A percentile compares a stretch with the other conserved stretches of the same genome.
phyloP scores from a whole-genome alignment of 1,140 invertebrate species.

The Drosophila nasuta region DNA sequence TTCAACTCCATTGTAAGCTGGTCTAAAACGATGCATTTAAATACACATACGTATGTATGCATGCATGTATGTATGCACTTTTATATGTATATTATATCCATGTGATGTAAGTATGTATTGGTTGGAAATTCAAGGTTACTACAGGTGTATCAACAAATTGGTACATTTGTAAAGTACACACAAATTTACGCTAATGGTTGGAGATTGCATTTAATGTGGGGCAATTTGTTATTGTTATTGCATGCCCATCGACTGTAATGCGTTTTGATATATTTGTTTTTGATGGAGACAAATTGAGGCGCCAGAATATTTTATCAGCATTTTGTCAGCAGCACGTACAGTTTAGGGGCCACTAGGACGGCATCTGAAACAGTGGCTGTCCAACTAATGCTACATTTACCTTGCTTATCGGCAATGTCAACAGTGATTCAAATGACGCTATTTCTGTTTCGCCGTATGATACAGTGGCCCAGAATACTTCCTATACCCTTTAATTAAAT shows the following conservation, averaged over 20 bases:
- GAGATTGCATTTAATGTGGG: conserved; percentile 24
- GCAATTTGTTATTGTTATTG: conserved; percentile 33
- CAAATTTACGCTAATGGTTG: conserved; percentile 17
- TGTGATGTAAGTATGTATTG: neutral
- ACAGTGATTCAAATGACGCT: conserved; percentile 22
- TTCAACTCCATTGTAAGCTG: conserved; percentile 59
- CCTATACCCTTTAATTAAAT: conserved; percentile 15
- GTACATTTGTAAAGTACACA: conserved; percentile 3
- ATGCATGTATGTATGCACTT: neutral
- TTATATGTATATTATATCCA: neutral
- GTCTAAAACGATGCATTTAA: neutral
- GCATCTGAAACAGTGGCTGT: conserved; percentile 15
- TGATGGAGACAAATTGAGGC: neutral
- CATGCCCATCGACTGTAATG: neutral
- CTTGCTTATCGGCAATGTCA: conserved; percentile 50
- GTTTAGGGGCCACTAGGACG: conserved; percentile 22
- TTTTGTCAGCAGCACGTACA: neutral
- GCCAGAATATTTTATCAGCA: conserved; percentile 15
- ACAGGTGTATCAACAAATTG: conserved; percentile 24
- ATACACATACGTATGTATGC: no score
- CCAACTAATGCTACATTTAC: conserved; percentile 29
- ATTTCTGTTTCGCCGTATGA: neutral
- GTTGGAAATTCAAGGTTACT: conserved; percentile 16
- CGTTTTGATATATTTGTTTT: conserved; percentile 23
- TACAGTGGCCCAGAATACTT: neutral